Percentiles rank a stretch among this genome's conserved stretches.
Evolutionary conservation across 1,140 invertebrate genomes (phyloP).

Genomic region (Venturia canescens): DNA sequence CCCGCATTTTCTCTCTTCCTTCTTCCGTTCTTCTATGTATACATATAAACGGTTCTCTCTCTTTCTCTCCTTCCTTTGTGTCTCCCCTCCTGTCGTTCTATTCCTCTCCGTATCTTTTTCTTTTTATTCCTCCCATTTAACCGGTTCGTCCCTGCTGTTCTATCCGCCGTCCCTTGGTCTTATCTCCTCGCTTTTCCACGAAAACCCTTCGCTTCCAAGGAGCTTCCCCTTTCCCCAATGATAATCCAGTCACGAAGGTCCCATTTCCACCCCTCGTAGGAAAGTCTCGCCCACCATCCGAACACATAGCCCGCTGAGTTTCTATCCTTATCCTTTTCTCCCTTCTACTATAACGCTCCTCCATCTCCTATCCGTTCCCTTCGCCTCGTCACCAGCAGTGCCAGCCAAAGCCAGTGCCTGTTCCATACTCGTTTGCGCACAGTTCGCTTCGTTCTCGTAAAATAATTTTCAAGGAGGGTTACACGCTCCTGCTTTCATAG

Average conservation of each 20-base stretch:
- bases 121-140: conserved; percentile 23
- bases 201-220: conserved; percentile 39
- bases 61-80: neutral
- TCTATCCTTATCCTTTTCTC: conserved; percentile 19
- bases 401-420: conserved; percentile 27
- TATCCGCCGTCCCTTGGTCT: conserved; percentile 42
- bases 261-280: conserved; percentile 30
- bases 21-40: conserved; percentile 29
- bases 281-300: conserved; percentile 22
- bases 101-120: conserved; percentile 15
- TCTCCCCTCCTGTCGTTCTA: conserved; percentile 2
- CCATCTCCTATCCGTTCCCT: neutral
- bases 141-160: conserved; percentile 35
- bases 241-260: conserved; percentile 61
- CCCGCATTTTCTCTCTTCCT: conserved; percentile 10
- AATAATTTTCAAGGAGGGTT: conserved; percentile 54
- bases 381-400: conserved; percentile 35
- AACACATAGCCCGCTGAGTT: conserved; percentile 21
- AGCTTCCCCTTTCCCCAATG: conserved; percentile 35
- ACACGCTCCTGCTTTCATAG: conserved; percentile 14
- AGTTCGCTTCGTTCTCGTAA: conserved; percentile 54
- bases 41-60: neutral
- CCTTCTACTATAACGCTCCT: neutral
- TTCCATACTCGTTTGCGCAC: conserved; percentile 28
- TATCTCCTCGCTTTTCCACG: conserved; percentile 38